Evolutionary conservation across 2,113 vertebrate genomes (phyloP).

Genomic region (Antigone vipio): DNA sequence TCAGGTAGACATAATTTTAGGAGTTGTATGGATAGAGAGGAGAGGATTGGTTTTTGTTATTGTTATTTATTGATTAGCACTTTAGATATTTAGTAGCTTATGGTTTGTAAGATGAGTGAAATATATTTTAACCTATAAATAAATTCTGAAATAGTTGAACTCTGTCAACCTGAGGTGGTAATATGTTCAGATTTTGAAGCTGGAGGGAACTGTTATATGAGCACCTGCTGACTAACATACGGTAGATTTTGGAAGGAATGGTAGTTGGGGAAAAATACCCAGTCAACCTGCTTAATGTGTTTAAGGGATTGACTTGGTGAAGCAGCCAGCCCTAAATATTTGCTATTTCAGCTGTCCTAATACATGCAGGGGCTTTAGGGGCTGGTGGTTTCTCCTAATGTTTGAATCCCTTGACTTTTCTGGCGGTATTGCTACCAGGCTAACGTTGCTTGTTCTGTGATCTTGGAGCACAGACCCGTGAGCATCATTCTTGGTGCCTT

Average conservation of each 20-base stretch:
- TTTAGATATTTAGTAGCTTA: neutral
- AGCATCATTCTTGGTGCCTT: neutral
- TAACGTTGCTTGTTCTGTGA: neutral
- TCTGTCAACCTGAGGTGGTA: neutral
- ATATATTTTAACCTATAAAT: neutral
- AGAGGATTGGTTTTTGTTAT: neutral
- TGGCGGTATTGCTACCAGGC: neutral
- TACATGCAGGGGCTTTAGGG: neutral
- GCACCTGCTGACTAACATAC: neutral
- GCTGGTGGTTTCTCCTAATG: neutral
- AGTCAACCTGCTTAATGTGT: neutral
- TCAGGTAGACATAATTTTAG: neutral
- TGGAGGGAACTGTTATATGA: neutral
- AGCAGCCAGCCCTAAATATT: neutral
- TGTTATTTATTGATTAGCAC: neutral
- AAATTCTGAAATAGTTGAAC: neutral
- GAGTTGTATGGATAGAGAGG: neutral
- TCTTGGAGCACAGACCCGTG: neutral
- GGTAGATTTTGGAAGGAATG: neutral
- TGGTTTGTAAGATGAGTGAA: neutral
- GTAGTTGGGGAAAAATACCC: neutral
- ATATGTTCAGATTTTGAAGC: neutral
- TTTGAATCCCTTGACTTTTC: neutral
- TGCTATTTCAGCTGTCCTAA: neutral
- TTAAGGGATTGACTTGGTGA: neutral